Base-by-base conservation (phyloP, 2,797 vertebrate genomes). In the Streptopelia turtur region DNA sequence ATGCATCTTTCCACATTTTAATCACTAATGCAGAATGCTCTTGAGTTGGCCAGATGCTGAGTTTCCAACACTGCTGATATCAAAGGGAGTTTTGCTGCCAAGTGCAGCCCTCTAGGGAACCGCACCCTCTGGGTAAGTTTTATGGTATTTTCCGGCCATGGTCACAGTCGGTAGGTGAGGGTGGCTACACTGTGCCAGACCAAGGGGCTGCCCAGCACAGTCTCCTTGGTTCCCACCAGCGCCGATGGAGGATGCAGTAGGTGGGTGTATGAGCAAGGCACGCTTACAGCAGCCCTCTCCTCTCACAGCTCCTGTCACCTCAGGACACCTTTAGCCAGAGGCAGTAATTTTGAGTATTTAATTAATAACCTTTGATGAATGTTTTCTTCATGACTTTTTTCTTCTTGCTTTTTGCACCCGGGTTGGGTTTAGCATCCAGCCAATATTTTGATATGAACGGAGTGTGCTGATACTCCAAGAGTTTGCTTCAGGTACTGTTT, bases 401-500 rank as follows among this genome's bases (percentile, higher is more conserved):
- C 57, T 25, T 59, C 47, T 47, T 24, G 43, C 39, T 76, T 87
- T 87, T 74, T 41, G 24, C 80, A 49, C 37, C 22, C 37, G 47
- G 72, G 88, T 91, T 27, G 0, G 12, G 53, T 96, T 95, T 84
- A 95, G 55, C 59, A 83, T 60, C 25, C 28, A 33, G 80, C n/a
- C 87, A 90, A 69, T 94, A 89, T 82, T 63, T 90, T 81, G 69
- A 55, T 88, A 87, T 79, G 43, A 63, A 64, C 79, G 27, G 25
- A 91, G 59, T 59, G 35, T 28, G 45, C n/a, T 63, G 87, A 79
- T 86, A 68, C 76, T 60, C 64, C 82, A 90, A 1, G 61, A 53
- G 33, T 80, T 83, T 88, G 35, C 70, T 90, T 66, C 70, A 61
- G 92, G 75, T 96, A 70, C 39, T 37, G 87, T 95, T 94, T 94